These are phyloP conservation scores for Myotis findleyi DNA, from an alignment of 2,797 vertebrate genomes.

Conservation along the genomic window DNA sequence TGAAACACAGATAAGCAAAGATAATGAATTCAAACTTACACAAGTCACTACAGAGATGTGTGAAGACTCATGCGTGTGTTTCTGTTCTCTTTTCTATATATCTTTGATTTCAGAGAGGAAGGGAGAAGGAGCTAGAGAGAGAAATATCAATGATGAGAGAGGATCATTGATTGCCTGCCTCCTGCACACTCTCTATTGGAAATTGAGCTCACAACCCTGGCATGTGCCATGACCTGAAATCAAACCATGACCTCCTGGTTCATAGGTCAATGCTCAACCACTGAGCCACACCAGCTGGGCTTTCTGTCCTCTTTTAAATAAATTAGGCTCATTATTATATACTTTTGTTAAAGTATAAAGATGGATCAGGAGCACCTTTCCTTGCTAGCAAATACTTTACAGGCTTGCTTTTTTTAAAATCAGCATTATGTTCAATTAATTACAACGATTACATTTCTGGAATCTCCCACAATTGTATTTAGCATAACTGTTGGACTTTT, in stretches of 20 bases:
- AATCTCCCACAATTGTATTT: background rate
- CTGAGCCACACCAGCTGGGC: too few species aligned
- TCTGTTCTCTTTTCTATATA: background rate
- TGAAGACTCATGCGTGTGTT: background rate
- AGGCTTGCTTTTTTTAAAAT: background rate
- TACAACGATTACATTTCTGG: background rate
- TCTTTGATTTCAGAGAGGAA: too few species aligned
- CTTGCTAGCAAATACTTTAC: background rate
- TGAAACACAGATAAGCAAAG: background rate
- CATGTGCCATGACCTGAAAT: too few species aligned
- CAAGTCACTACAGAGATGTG: background rate
- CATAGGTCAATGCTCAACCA: too few species aligned
- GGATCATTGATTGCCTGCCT: too few species aligned
- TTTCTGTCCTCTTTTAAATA: background rate
- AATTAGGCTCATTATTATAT: background rate
- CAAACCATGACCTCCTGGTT: too few species aligned
- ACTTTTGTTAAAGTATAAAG: background rate
- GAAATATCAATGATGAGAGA: too few species aligned
- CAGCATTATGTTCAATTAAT: background rate
- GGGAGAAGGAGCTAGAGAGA: too few species aligned
- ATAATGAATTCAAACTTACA: background rate
- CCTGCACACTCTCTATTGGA: too few species aligned
- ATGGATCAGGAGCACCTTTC: background rate
- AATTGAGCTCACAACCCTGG: too few species aligned
- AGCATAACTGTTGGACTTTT: background rate